Evolutionary conservation across 2,888 invertebrate genomes (phyloP).

Genomic region (Spilarctia lutea): DNA sequence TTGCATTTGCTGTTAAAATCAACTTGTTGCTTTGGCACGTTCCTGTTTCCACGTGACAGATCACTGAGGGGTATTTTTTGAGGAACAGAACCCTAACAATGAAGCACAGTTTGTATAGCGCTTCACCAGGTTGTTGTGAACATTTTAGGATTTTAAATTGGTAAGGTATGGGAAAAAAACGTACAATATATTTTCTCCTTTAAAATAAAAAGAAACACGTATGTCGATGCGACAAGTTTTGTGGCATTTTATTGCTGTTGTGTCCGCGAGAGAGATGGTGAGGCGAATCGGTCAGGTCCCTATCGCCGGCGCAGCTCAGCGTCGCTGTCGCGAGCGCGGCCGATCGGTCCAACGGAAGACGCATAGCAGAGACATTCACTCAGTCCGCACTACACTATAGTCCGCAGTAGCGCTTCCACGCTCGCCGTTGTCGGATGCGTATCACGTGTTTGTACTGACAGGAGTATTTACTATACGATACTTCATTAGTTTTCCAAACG

Average conservation of each 20-base stretch:
- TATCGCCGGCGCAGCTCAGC: slow-evolving; percentile 56
- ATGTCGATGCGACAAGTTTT: slow-evolving; percentile 21
- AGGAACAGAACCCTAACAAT: too few species aligned
- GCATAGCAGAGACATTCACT: slow-evolving; percentile 25
- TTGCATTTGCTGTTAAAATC: too few species aligned
- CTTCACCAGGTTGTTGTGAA: too few species aligned
- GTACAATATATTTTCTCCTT: too few species aligned
- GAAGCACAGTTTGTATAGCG: too few species aligned
- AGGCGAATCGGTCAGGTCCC: slow-evolving; percentile 72
- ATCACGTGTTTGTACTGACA: slow-evolving; percentile 34
- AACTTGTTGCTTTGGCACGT: too few species aligned
- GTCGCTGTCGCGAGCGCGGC: slow-evolving; percentile 45
- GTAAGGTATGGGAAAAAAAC: too few species aligned
- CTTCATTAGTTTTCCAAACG: slow-evolving; percentile 77
- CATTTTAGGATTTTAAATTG: too few species aligned
- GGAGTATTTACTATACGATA: slow-evolving; percentile 56
- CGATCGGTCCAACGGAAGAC: slow-evolving; percentile 62
- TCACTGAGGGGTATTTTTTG: too few species aligned
- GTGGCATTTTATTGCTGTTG: slow-evolving; percentile 53
- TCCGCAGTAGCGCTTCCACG: slow-evolving; percentile 48
- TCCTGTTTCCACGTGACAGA: too few species aligned
- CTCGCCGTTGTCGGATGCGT: slow-evolving; percentile 28
- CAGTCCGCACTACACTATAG: slow-evolving; percentile 49
- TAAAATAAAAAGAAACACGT: neutral
- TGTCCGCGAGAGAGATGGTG: slow-evolving; percentile 43